Percentiles rank a stretch among this genome's conserved stretches.
Evolutionary conservation across 1,140 invertebrate genomes (phyloP).

Genomic region (Achatina immaculata): DNA sequence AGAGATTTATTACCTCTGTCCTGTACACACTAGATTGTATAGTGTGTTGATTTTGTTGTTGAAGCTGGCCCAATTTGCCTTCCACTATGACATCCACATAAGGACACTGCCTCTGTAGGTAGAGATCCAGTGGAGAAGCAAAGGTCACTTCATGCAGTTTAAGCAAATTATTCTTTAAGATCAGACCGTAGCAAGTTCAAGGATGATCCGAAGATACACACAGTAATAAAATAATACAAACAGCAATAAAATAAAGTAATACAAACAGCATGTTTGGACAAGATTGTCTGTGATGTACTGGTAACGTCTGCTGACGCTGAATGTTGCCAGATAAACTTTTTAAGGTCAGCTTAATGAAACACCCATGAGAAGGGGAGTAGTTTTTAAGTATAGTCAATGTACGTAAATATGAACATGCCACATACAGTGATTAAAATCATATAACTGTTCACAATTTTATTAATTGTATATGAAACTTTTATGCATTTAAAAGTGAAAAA

Average conservation of each 20-base stretch:
- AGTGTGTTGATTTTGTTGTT: not conserved
- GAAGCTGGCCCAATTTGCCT: not conserved
- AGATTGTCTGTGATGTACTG: not conserved
- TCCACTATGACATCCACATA: not conserved
- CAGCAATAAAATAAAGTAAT: too few relatives aligned
- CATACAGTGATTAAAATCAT: too few relatives aligned
- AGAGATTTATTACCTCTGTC: too few relatives aligned
- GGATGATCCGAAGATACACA: too few relatives aligned
- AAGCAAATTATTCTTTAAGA: not conserved
- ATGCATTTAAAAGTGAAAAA: not conserved
- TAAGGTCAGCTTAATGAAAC: not conserved
- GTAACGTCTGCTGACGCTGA: not conserved
- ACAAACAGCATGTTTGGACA: not conserved
- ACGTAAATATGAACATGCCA: not conserved
- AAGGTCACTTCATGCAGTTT: not conserved
- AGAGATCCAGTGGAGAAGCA: constrained; percentile 5
- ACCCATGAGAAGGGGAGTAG: not conserved
- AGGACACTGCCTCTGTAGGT: not conserved
- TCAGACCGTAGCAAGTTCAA: not conserved
- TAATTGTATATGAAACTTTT: not conserved
- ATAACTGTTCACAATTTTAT: not conserved
- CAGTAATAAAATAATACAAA: too few relatives aligned
- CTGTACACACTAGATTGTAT: too few relatives aligned
- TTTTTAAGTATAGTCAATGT: not conserved
- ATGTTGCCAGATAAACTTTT: not conserved